These are phyloP conservation scores for Benitochromis conjunctus DNA, from an alignment of 2,113 vertebrate species.

Conservation along the genomic window DNA sequence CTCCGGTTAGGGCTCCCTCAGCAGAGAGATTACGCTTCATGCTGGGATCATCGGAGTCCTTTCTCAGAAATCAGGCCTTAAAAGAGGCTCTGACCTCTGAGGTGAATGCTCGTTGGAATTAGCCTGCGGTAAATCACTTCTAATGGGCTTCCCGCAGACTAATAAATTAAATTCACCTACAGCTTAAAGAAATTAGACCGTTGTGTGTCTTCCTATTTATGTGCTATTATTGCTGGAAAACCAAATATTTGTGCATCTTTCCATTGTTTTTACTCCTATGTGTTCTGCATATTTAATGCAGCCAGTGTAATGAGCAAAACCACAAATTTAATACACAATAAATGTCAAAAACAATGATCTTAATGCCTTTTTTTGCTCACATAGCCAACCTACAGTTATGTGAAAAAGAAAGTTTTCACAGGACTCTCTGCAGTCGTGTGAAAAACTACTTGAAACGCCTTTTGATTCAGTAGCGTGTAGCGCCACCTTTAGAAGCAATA, in stretches of 20 bases:
- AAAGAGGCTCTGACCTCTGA: slow-evolving; percentile 32
- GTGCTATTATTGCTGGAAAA: neutral
- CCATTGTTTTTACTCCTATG: neutral
- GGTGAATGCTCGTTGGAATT: neutral
- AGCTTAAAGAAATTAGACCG: neutral
- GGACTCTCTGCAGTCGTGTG: neutral
- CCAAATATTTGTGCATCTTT: neutral
- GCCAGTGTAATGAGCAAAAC: neutral
- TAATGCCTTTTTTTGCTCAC: neutral
- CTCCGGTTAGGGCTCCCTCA: neutral
- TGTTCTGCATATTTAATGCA: neutral
- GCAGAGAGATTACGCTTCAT: slow-evolving; percentile 15
- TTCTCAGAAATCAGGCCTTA: slow-evolving; percentile 38
- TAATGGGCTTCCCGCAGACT: slow-evolving; percentile 1
- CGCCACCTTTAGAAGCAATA: neutral
- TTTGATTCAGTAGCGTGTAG: neutral
- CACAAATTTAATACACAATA: neutral
- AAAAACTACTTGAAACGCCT: neutral
- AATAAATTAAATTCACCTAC: slow-evolving; percentile 6
- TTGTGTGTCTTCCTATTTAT: neutral
- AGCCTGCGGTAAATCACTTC: neutral
- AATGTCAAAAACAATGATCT: neutral
- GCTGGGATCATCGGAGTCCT: slow-evolving; percentile 21
- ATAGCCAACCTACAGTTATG: neutral
- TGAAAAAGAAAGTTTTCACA: neutral